Conservation (phyloP, 2,113 vertebrate species). For the Chloebia gouldiae region DNA sequence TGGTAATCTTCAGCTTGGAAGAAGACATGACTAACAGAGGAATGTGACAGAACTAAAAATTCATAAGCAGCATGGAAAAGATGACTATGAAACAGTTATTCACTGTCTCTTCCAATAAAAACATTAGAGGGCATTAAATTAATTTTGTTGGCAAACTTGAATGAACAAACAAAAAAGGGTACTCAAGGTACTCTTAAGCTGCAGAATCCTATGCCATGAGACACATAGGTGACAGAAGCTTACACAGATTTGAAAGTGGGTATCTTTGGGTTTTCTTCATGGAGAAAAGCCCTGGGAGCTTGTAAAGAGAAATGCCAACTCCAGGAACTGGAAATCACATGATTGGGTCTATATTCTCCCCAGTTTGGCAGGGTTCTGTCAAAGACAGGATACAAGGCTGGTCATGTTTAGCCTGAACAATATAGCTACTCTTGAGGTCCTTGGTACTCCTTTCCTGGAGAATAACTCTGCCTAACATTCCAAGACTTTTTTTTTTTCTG, state of each 20-base stretch:
- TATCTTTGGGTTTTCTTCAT: background rate
- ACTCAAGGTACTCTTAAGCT: background rate
- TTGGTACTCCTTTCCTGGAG: background rate
- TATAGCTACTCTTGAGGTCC: background rate
- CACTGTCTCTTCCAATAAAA: background rate
- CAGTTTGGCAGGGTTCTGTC: background rate
- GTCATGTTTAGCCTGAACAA: background rate
- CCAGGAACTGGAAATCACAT: background rate
- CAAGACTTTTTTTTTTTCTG: background rate
- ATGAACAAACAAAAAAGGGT: background rate
- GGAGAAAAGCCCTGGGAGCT: background rate
- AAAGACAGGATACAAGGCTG: background rate
- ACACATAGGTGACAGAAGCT: background rate
- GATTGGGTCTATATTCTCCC: background rate
- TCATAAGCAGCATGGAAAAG: background rate
- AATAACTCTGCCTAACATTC: background rate
- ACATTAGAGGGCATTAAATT: background rate
- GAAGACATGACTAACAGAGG: background rate
- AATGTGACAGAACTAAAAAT: background rate
- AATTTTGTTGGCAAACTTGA: background rate
- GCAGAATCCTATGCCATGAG: background rate
- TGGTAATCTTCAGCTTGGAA: background rate
- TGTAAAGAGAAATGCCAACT: background rate
- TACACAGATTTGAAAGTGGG: fast-evolving
- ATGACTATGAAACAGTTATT: background rate